phyloP scores from a whole-genome alignment of 1,140 invertebrate species.

The Drosophila dunni region DNA sequence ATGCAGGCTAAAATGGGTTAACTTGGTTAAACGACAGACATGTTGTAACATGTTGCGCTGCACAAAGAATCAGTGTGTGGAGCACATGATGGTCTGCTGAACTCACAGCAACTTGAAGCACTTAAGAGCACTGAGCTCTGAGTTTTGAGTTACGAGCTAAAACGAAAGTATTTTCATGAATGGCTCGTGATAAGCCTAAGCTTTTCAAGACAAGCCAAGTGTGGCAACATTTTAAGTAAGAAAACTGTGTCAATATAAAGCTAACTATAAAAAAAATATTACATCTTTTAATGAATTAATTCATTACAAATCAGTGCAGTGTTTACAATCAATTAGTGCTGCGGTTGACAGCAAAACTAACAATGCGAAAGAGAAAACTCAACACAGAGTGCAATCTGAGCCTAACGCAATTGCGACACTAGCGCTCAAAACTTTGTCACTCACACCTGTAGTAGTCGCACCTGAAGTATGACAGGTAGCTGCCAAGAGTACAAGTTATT shows the following conservation, averaged over 20 bases:
- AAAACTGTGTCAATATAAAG: neutral
- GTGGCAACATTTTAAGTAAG: neutral
- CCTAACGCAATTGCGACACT: conserved; percentile 60
- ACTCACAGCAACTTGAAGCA: conserved; percentile 4
- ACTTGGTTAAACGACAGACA: conserved; percentile 54
- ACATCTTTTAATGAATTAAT: too few relatives aligned
- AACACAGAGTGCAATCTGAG: conserved; percentile 54
- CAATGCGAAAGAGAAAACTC: neutral
- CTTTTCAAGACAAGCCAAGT: conserved; percentile 14
- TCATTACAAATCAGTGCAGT: conserved; percentile 12
- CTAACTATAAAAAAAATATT: too few relatives aligned
- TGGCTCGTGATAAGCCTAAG: neutral
- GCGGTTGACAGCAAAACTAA: conserved; percentile 13
- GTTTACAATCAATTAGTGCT: conserved; percentile 28
- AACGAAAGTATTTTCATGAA: conserved; percentile 26
- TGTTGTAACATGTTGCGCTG: conserved; percentile 30
- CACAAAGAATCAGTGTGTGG: conserved; percentile 51
- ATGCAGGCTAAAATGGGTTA: conserved; percentile 64
- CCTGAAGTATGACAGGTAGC: conserved; percentile 37
- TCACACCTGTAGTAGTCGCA: conserved; percentile 49
- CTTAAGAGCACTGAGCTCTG: conserved; percentile 7
- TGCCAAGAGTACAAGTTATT: neutral
- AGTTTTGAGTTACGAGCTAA: conserved; percentile 3
- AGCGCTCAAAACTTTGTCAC: conserved; percentile 54
- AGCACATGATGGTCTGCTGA: conserved; percentile 47